Evolutionary conservation across 2,888 invertebrate species (phyloP), one percentile per base, ranked within the genome.

Genomic region (Amorpha juglandis): DNA sequence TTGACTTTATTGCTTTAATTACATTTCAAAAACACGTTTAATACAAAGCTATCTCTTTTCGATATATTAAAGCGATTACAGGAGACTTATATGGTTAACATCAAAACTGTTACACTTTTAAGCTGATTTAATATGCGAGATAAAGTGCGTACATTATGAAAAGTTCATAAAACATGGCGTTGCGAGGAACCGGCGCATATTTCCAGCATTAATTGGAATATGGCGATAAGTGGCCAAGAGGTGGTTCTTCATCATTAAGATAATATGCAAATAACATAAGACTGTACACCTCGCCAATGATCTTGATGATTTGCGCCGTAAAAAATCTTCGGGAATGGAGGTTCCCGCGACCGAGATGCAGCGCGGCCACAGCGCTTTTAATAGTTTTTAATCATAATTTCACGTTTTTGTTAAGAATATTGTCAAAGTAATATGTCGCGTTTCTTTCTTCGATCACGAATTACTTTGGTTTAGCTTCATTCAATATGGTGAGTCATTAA

Each of bases 181-280:
- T 73, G 77, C 78, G 78, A 75, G 78, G 75, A 77, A 76, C 79
- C 77, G 79, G 78, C 79, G 83, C 87, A 86, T 88, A 87, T 87
- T 87, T 86, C 75, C 84, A 86, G 83, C 89, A 89, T 89, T 89
- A 88, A 89, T 89, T 89, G 88, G 87, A 86, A 88, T 88, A 89
- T 87, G 79, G 84, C 79, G 89, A 89, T 89, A 89, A 88, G 83
- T 85, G 71, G 78, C 72, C 76, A 78, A 74, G 83, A 79, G 84
- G 78, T 81, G 84, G 84, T 83, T 86, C 83, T 87, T 87, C 87
- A 87, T 89, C 87, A 89, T 86, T 87, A 86, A 89, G 89, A 89
- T 89, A 89, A 89, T 85, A 89, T 89, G 89, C 82, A 85, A 89
- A 89, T 88, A 81, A 76, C 72, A 80, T 71, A 74, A 78, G 76